Conservation (phyloP, 2,888 invertebrate species). For the Athrips mouffetella region DNA sequence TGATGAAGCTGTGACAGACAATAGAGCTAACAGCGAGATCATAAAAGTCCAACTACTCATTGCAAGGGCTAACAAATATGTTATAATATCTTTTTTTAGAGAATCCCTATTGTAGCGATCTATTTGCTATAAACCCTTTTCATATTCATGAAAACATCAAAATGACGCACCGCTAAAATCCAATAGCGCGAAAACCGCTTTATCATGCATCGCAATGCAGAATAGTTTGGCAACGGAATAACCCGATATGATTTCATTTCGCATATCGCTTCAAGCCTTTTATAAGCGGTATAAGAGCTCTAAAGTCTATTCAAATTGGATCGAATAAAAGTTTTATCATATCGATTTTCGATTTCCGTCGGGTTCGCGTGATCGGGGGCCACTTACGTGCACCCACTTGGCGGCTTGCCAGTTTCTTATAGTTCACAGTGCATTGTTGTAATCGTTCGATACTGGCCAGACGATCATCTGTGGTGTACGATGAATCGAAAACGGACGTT, state of each 20-base stretch:
- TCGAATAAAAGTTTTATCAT: slow-evolving; percentile 66
- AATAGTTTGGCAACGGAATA: slow-evolving; percentile 5
- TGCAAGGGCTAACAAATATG: too few relatives aligned
- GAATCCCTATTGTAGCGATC: too few relatives aligned
- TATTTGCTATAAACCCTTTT: background rate
- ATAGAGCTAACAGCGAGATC: too few relatives aligned
- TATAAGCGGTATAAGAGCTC: slow-evolving; percentile 16
- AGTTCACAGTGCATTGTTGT: slow-evolving; percentile 42
- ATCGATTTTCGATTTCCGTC: slow-evolving; percentile 52
- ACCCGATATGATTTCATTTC: slow-evolving; percentile 2
- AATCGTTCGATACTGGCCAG: slow-evolving; percentile 28
- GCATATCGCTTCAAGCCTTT: slow-evolving; percentile 9
- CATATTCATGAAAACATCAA: background rate
- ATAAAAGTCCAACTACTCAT: too few relatives aligned
- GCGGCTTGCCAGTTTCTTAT: slow-evolving; percentile 45
- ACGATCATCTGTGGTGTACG: background rate
- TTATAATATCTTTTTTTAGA: too few relatives aligned
- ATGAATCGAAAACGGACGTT: slow-evolving; percentile 2
- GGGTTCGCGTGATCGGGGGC: slow-evolving; percentile 37
- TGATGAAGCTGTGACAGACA: too few relatives aligned
- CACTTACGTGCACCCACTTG: slow-evolving; percentile 46
- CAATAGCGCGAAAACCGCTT: background rate
- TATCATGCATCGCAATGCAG: background rate
- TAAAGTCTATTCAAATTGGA: slow-evolving; percentile 56
- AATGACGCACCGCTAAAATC: background rate